Percentiles rank a stretch among this genome's conserved stretches.
Evolutionary conservation across 2,797 vertebrate species (phyloP).

Genomic region (Sebastiscus tertius): DNA sequence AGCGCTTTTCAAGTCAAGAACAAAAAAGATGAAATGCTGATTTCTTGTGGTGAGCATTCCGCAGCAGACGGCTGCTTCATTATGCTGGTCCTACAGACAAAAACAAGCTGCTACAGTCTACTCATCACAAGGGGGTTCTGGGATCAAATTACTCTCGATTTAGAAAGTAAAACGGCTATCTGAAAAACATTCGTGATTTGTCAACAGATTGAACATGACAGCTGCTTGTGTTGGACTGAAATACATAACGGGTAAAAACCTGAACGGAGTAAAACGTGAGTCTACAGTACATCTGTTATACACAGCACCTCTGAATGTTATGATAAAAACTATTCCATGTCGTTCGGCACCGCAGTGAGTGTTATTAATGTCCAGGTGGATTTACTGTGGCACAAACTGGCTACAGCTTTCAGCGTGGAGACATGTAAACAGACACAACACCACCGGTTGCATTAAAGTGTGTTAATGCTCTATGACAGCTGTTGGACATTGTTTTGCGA

Average conservation of each 20-base stretch:
- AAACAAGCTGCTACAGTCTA: constrained; percentile 69
- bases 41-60: constrained; percentile 73
- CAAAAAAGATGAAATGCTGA: constrained; percentile 71
- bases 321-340: constrained; percentile 50
- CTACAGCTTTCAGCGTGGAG: constrained; percentile 64
- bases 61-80: constrained; percentile 77
- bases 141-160: constrained; percentile 53
- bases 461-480: constrained; percentile 63
- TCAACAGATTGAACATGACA: constrained; percentile 48
- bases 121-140: constrained; percentile 52
- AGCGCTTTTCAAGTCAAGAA: constrained; percentile 71
- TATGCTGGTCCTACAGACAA: constrained; percentile 59
- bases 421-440: constrained; percentile 76
- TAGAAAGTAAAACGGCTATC: constrained; percentile 41
- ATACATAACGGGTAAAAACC: constrained; percentile 43
- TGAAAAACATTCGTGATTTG: constrained; percentile 57
- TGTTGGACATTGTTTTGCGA: constrained; percentile 45
- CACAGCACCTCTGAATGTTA: constrained; percentile 73
- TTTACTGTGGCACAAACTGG: constrained; percentile 64
- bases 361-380: constrained; percentile 43
- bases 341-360: constrained; percentile 54
- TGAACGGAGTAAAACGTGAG: constrained; percentile 61
- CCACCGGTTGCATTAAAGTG: constrained; percentile 59
- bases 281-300: constrained; percentile 77
- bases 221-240: constrained; percentile 40